These are phyloP conservation scores for Fragum sueziense DNA, from an alignment of 2,888 invertebrate genomes.

Conservation along the genomic window DNA sequence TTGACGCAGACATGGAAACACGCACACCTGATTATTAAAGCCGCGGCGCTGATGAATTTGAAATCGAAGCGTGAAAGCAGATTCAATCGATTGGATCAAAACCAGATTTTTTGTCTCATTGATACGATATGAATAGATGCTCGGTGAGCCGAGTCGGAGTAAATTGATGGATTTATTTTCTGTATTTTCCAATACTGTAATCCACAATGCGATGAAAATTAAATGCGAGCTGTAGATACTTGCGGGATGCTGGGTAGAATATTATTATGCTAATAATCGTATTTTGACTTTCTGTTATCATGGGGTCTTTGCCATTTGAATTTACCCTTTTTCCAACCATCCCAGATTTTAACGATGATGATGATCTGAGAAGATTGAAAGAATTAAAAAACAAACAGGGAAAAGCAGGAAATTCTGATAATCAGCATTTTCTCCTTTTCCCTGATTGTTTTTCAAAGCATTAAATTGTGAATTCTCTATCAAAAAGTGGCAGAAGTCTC, in stretches of 20 bases:
- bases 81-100: conserved; percentile 25
- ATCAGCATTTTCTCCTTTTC: neutral
- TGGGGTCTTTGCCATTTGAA: neutral
- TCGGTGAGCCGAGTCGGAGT: conserved; percentile 18
- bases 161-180: conserved; percentile 45
- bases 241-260: conserved; percentile 16
- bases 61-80: conserved; percentile 24
- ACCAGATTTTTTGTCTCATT: conserved; percentile 28
- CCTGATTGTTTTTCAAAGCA: neutral
- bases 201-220: conserved; percentile 11
- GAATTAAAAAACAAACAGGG: neutral
- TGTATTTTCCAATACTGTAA: conserved; percentile 14
- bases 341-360: no score
- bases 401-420: no score
- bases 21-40: conserved; percentile 13
- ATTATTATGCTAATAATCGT: conserved; percentile 23
- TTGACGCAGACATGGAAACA: conserved; percentile 9
- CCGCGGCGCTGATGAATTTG: conserved; percentile 12
- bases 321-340: no score
- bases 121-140: conserved; percentile 28
- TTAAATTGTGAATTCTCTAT: no score
- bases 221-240: neutral
- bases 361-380: no score
- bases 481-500: no score
- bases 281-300: neutral